Conservation (phyloP, 2,113 vertebrate species). For the Struthidea cinerea region DNA sequence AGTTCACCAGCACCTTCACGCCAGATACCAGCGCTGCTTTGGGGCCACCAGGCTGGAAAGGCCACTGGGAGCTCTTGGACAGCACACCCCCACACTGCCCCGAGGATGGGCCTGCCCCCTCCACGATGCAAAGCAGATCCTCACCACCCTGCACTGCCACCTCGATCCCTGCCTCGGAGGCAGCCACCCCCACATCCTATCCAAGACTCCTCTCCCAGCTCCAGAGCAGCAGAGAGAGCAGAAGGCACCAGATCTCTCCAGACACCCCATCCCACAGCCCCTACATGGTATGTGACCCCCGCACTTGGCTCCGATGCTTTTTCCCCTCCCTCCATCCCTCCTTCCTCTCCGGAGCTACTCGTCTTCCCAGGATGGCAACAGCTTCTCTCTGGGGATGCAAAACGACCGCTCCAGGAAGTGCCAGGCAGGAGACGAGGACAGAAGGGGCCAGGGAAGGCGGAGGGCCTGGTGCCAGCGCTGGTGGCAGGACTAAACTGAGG, state of each 20-base stretch:
- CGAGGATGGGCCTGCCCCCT: neutral
- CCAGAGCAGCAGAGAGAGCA: neutral
- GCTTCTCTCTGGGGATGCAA: neutral
- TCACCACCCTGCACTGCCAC: neutral
- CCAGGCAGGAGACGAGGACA: neutral
- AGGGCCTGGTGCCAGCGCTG: neutral
- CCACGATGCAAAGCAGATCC: neutral
- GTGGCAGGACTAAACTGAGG: accelerated
- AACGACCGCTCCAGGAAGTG: neutral
- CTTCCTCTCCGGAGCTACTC: neutral
- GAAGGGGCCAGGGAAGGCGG: neutral
- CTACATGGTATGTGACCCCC: neutral
- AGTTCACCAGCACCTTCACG: neutral
- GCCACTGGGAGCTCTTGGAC: neutral
- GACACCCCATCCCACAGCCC: neutral
- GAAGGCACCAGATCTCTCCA: neutral
- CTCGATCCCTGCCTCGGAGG: neutral
- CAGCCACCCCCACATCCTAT: neutral
- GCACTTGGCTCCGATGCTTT: neutral
- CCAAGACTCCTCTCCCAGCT: neutral
- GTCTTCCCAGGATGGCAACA: accelerated
- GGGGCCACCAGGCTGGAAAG: neutral
- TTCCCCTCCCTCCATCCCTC: neutral
- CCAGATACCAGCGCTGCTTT: accelerated
- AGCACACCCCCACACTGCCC: accelerated